A percentile compares a stretch with the other conserved stretches of the same genome.
phyloP scores from a whole-genome alignment of 2,113 vertebrate genomes.

The Tragelaphus strepsiceros region DNA sequence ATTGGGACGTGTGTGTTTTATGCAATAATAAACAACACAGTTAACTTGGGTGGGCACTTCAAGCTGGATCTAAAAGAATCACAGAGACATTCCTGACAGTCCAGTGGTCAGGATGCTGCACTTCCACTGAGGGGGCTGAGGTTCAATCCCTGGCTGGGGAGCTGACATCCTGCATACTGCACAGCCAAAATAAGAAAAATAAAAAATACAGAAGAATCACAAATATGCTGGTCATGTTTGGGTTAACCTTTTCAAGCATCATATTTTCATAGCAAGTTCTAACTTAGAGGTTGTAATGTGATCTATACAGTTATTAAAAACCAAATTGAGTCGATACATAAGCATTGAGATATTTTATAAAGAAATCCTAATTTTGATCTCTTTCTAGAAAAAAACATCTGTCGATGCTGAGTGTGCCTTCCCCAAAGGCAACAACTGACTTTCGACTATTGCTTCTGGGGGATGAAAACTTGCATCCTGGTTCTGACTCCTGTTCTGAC shows the following conservation, averaged over 20 bases:
- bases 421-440: accelerated
- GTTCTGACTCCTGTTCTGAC: background rate
- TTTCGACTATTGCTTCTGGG: background rate
- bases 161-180: background rate
- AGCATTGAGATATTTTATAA: background rate
- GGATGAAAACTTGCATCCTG: accelerated
- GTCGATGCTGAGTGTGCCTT: background rate
- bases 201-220: background rate
- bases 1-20: background rate
- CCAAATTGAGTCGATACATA: background rate
- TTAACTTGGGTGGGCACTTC: background rate
- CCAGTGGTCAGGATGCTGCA: background rate
- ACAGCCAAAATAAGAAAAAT: background rate
- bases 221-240: accelerated
- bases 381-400: background rate
- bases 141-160: background rate
- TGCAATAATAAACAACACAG: background rate
- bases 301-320: background rate
- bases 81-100: accelerated
- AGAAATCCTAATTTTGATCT: background rate
- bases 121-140: background rate
- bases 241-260: accelerated
- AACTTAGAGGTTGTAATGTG: background rate
- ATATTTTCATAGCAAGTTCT: background rate
- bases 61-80: background rate